A percentile compares a stretch with the other conserved stretches of the same genome.
Evolutionary conservation across 2,113 vertebrate species (phyloP).

Genomic region (Cnemophilus loriae): DNA sequence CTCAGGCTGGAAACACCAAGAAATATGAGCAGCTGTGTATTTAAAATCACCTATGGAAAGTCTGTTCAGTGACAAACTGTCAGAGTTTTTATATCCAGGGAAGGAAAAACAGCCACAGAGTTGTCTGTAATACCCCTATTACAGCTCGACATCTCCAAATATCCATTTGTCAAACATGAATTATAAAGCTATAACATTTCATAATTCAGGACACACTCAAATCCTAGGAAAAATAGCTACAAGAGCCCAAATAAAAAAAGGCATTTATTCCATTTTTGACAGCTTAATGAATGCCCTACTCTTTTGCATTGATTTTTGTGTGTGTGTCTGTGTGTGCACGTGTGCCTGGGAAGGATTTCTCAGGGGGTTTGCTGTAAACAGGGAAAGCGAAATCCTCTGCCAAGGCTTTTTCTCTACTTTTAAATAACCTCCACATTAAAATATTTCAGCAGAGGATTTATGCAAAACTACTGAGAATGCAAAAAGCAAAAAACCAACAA

Average conservation of each 20-base stretch:
- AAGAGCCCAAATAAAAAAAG: slow-evolving; percentile 36
- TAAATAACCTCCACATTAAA: not conserved
- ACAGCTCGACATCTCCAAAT: slow-evolving; percentile 28
- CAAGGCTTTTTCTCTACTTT: not conserved
- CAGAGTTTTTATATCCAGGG: not conserved
- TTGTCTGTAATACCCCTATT: slow-evolving; percentile 5
- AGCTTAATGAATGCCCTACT: slow-evolving; percentile 64
- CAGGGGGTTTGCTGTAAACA: slow-evolving; percentile 44
- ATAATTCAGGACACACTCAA: slow-evolving; percentile 46
- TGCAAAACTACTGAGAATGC: not conserved
- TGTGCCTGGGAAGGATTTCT: slow-evolving; percentile 41
- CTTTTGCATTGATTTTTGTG: slow-evolving; percentile 64
- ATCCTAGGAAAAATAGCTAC: slow-evolving; percentile 47
- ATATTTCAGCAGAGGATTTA: not conserved
- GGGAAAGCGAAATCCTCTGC: not conserved
- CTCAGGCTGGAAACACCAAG: not conserved
- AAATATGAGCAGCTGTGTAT: not conserved
- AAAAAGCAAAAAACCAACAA: not conserved
- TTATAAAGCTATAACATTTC: slow-evolving; percentile 52
- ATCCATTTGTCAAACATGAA: slow-evolving; percentile 55
- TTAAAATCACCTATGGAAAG: not conserved
- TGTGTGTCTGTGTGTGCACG: not conserved
- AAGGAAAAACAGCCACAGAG: not conserved
- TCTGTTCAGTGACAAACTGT: not conserved
- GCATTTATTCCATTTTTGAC: slow-evolving; percentile 61